Conservation (phyloP, 2,113 vertebrate species). For the Ornithorhynchus anatinus region DNA sequence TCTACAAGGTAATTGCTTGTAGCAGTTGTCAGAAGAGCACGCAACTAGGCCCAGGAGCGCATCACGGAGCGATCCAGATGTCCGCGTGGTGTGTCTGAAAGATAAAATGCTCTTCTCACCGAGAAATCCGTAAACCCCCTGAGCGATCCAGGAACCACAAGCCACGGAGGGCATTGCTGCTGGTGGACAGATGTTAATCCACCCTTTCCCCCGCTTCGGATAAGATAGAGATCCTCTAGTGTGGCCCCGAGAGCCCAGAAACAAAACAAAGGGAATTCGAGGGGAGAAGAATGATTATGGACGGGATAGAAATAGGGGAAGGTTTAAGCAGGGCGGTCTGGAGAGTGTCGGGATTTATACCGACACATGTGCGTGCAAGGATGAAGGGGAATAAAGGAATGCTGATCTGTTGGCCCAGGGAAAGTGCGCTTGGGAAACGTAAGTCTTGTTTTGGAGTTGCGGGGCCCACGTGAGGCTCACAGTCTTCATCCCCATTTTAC, state of each 20-base stretch:
- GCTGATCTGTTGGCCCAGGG: no score
- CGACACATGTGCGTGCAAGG: not conserved
- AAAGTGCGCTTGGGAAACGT: no score
- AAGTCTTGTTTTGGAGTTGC: no score
- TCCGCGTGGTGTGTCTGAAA: no score
- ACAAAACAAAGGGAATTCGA: not conserved
- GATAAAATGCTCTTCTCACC: conserved; percentile 18
- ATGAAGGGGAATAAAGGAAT: no score
- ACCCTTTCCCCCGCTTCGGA: conserved; percentile 6
- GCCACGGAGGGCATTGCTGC: no score
- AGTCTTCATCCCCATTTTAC: no score
- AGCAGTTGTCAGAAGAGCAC: conserved; percentile 22
- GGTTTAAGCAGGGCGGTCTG: conserved; percentile 1
- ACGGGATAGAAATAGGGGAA: not conserved
- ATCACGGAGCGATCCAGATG: no score
- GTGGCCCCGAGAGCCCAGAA: conserved; percentile 3
- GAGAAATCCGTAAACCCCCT: not conserved
- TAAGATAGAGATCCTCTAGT: not conserved
- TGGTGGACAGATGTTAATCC: conserved; percentile 19
- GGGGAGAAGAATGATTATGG: not conserved
- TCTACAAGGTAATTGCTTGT: conserved; percentile 14
- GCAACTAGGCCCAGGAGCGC: no score
- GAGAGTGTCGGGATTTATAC: not conserved
- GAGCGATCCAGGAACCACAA: conserved; percentile 26
- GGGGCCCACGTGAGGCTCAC: no score